Evolutionary conservation across 1,140 invertebrate genomes (phyloP), one percentile per base, ranked within the genome.

Genomic region (Augochlora pura): DNA sequence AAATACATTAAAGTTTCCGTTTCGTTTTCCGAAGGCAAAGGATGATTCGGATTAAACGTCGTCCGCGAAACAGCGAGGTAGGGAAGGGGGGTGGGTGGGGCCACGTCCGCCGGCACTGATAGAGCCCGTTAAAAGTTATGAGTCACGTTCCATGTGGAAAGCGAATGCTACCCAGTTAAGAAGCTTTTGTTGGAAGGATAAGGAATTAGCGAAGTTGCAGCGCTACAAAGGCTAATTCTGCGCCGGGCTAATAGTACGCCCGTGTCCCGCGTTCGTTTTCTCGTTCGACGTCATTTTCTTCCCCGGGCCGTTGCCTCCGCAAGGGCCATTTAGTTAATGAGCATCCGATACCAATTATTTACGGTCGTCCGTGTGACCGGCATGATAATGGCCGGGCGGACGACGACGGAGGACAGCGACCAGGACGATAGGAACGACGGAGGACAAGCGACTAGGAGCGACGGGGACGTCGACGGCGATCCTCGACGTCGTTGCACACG

Each of bases 291-390:
- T 77, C 32, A 65, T 77, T 69, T 54, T 46, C 38, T 79, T 21
- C 39, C 65, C 49, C 16, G 23, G 42, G 39, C 18, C 16, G 25
- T 69, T 32, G 42, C 14, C 42, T 52, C 46, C 73, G 25, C 16
- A 23, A 21, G 62, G 80, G 73, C 76, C 84, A 87, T 90, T 83
- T 79, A 82, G 77, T 82, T 90, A 91, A 91, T 90, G 88, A 91
- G 86, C 85, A 86, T 79, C 82, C 87, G 83, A 91, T 90, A 87
- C 70, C 84, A 88, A 88, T 85, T 87, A 88, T 85, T 88, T 84
- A 88, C 80, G 82, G 75, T 66, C 70, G 80, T 64, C 65, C 72
- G 42, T 77, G 84, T 77, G 84, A 80, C 84, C 63, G 63, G 75
- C 76, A 80, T 85, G 65, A 77, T 81, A 86, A 86, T 77, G 69